Conservation (phyloP, 2,797 vertebrate species). For the Bothrops alternatus region DNA sequence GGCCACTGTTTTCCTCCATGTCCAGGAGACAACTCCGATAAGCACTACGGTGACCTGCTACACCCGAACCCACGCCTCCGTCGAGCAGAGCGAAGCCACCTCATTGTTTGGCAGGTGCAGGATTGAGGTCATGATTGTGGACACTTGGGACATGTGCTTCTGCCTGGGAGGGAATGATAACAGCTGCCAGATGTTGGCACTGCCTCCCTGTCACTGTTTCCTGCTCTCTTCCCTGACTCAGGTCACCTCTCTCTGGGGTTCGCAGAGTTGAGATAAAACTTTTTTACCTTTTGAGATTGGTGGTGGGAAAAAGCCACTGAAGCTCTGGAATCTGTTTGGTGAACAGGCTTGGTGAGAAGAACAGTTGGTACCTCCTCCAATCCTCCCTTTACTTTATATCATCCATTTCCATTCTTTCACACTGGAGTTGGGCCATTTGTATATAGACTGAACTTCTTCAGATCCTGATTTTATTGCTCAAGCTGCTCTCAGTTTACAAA, state of each 20-base stretch:
- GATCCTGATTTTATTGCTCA: neutral
- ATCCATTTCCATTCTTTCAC: neutral
- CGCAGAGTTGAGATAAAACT: neutral
- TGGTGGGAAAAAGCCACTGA: neutral
- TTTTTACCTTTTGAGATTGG: neutral
- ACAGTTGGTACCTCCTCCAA: neutral
- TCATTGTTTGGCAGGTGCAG: constrained; percentile 80
- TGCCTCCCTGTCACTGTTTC: neutral
- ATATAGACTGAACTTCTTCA: neutral
- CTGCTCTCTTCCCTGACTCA: neutral
- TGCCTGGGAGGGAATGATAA: neutral
- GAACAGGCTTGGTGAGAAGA: neutral
- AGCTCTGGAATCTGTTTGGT: neutral
- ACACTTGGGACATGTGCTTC: neutral
- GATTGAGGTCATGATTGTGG: constrained; percentile 6
- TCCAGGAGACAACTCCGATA: constrained; percentile 69
- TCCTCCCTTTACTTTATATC: neutral
- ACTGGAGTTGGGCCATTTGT: neutral
- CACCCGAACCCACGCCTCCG: constrained; percentile 59
- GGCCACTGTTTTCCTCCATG: neutral
- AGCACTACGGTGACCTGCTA: constrained; percentile 54
- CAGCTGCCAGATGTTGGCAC: neutral
- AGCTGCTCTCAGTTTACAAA: neutral
- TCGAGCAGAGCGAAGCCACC: constrained; percentile 81
- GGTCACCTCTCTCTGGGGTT: neutral